Base-by-base conservation (phyloP, 2,113 vertebrate genomes). In the Microcebus ravelobensis region DNA sequence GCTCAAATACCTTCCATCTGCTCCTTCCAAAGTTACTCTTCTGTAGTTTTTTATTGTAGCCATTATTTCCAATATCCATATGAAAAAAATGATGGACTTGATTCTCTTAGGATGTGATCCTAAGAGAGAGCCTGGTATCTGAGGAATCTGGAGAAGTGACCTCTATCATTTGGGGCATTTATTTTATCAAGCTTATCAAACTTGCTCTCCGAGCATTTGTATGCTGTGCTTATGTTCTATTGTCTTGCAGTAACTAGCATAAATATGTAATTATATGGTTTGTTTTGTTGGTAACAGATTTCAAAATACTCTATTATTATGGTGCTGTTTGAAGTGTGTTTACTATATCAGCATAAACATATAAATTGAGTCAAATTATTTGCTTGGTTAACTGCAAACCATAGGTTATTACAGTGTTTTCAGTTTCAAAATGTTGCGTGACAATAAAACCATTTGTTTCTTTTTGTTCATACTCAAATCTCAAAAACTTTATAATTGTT, bases 251-350 rank as follows among this genome's bases (percentile, higher is more conserved):
- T 42, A 95, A 98, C 48, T 65, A 97, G 96, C 97, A 98, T 98
- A 98, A 99, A 98, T 97, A 91, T 97, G 98, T 97, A 98, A 98
- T 98, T 99, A 98, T 98, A 97, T 95, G 95, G 63, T 98, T 98
- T 98, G 95, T 98, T 98, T 98, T 98, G 91, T 95, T 94, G 59
- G 92, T 82, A 94, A 96, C 21, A 25, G 10, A 95, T 97, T 96
- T 95, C 55, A 94, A 77, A 92, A 96, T 91, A 25, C 55, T 83
- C 93, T 93, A 21, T 29, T 18, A 97, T 94, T 96, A 15, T 65
- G 0, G 48, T 97, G 77, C 61, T 96, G 17, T 85, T 97, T 96
- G 92, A 67, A 94, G 94, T 95, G 52, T 74, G 25, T 93, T 97
- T 97, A 31, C 48, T 70, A 4, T 61, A 0, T 55, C 61, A 85